Conservation (phyloP, 1,140 invertebrate species). For the Micrasema minimum region DNA sequence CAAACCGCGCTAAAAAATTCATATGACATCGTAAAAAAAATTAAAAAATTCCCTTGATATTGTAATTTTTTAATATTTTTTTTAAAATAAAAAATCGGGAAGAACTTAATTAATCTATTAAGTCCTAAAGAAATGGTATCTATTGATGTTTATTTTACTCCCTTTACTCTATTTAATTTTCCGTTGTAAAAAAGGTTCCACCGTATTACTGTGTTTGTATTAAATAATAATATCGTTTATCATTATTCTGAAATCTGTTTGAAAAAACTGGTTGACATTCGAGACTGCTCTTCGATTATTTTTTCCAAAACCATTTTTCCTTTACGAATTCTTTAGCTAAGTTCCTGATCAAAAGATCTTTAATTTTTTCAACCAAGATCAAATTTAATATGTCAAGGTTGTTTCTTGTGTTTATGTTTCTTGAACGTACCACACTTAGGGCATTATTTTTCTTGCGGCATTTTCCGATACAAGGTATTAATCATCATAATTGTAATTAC, state of each 20-base stretch:
- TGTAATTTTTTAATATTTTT: too few relatives aligned
- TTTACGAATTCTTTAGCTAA: neutral
- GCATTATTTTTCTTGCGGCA: slow-evolving; percentile 16
- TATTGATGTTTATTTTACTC: too few relatives aligned
- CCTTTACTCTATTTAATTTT: too few relatives aligned
- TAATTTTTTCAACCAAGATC: slow-evolving; percentile 1
- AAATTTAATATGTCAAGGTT: slow-evolving; percentile 22
- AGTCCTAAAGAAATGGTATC: too few relatives aligned
- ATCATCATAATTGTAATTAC: too few relatives aligned
- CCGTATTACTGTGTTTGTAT: neutral
- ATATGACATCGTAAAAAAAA: too few relatives aligned
- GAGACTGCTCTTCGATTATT: slow-evolving; percentile 6
- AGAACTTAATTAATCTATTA: too few relatives aligned
- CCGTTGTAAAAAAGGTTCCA: too few relatives aligned
- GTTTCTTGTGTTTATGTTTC: too few relatives aligned
- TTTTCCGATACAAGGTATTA: neutral
- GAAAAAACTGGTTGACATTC: slow-evolving; percentile 8
- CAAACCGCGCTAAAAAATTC: too few relatives aligned
- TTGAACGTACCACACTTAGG: neutral
- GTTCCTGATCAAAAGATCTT: slow-evolving; percentile 19
- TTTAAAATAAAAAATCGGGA: too few relatives aligned
- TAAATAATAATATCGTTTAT: slow-evolving; percentile 1
- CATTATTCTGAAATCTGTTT: neutral
- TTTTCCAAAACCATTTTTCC: neutral
- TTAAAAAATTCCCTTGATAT: too few relatives aligned